Percentiles rank a stretch among this genome's conserved stretches.
phyloP scores from a whole-genome alignment of 2,113 vertebrate species.

The Paracanthobrama guichenoti region DNA sequence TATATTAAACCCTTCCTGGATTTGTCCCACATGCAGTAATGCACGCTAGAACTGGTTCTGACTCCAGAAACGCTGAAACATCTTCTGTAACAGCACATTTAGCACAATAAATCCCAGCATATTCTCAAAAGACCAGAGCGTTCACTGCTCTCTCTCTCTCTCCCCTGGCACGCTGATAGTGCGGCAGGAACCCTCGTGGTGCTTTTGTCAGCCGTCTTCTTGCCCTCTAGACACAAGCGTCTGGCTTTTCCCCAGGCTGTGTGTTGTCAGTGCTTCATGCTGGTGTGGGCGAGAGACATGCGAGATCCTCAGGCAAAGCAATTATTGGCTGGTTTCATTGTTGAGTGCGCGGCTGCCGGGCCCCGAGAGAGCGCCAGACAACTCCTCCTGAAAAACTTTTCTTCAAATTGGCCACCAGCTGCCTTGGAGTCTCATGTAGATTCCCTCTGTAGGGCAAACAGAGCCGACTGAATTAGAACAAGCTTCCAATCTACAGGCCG shows the following conservation, averaged over 20 bases:
- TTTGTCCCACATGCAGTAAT: neutral
- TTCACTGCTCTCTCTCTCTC: neutral
- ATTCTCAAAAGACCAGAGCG: neutral
- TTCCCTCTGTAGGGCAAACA: conserved; percentile 11
- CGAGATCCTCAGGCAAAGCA: conserved; percentile 68
- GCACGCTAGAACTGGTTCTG: neutral
- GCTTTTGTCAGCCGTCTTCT: conserved; percentile 50
- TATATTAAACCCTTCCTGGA: neutral
- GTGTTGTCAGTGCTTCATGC: conserved; percentile 49
- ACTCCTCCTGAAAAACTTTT: conserved; percentile 59
- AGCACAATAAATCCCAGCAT: conserved; percentile 10
- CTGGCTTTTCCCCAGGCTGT: conserved; percentile 55
- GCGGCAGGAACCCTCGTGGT: conserved; percentile 17
- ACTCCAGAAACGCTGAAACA: neutral
- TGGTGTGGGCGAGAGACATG: conserved; percentile 65
- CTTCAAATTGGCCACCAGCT: conserved; percentile 61
- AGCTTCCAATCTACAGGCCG: neutral
- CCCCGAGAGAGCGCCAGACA: conserved; percentile 46
- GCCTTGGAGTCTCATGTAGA: conserved; percentile 39
- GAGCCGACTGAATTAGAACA: conserved; percentile 9
- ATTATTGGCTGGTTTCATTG: conserved; percentile 73
- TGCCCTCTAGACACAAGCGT: conserved; percentile 52
- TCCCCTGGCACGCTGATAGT: conserved; percentile 32
- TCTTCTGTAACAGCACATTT: neutral
- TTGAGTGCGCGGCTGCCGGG: conserved; percentile 62